Evolutionary conservation across 1,140 invertebrate species (phyloP).

Genomic region (Nebria ingens): DNA sequence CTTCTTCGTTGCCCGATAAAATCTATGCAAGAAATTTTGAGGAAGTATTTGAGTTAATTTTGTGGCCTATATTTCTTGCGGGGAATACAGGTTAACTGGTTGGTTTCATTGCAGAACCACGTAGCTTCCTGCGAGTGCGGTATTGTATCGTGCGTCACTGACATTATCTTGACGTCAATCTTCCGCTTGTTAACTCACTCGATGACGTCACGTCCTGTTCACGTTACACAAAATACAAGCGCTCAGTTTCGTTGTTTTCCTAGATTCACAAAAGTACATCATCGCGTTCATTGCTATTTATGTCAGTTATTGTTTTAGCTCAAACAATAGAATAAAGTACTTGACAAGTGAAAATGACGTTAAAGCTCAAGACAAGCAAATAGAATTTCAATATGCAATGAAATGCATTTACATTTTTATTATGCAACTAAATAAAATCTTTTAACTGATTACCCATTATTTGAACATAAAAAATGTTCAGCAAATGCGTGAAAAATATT

Average conservation of each 20-base stretch:
- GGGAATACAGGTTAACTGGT: background rate
- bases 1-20: no score
- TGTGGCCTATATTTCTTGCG: background rate
- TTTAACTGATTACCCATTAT: no score
- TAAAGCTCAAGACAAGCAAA: background rate
- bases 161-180: conserved; percentile 1
- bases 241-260: no score
- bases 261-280: background rate
- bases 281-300: background rate
- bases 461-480: no score
- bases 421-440: background rate
- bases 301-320: no score
- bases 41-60: background rate
- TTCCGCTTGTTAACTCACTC: conserved; percentile 1
- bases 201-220: background rate
- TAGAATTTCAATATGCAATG: background rate
- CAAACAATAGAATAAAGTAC: background rate
- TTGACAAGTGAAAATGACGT: background rate
- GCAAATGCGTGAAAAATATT: no score
- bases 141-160: background rate
- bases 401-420: background rate
- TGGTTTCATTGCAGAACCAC: no score
- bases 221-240: background rate
- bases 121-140: background rate
- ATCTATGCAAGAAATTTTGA: background rate